Evolutionary conservation across 2,888 invertebrate genomes (phyloP).

Genomic region (Leptinotarsa tumamoca): DNA sequence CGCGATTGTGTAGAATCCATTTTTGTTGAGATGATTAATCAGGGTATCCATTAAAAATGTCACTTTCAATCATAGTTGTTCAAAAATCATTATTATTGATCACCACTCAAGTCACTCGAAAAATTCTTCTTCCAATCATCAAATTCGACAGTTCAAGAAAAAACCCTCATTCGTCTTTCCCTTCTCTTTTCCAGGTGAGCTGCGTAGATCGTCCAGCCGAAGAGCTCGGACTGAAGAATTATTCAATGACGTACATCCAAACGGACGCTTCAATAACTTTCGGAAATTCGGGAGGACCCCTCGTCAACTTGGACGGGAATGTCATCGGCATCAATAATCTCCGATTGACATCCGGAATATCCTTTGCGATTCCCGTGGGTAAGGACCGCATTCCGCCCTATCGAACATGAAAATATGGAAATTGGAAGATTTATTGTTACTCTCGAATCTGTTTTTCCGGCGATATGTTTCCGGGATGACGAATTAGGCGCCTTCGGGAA

Average conservation of each 20-base stretch:
- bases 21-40: no score
- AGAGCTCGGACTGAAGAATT: constrained; percentile 75
- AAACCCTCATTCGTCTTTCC: background rate
- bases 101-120: background rate
- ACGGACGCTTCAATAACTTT: constrained; percentile 96
- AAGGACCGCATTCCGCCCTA: constrained; percentile 29
- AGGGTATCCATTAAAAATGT: no score
- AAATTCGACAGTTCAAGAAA: background rate
- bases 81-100: no score
- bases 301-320: constrained; percentile 93
- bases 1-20: no score
- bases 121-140: background rate
- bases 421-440: background rate
- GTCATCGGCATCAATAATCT: constrained; percentile 94
- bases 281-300: constrained; percentile 95
- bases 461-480: background rate
- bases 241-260: constrained; percentile 86
- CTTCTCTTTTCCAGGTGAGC: constrained; percentile 59
- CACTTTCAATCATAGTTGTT: no score
- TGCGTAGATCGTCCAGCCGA: constrained; percentile 75
- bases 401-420: constrained; percentile 4
- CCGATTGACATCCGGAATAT: constrained; percentile 92
- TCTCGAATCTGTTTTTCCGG: background rate
- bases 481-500: no score
- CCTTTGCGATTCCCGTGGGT: constrained; percentile 91